Conservation (phyloP, 2,888 invertebrate species). For the Acleris emargana region DNA sequence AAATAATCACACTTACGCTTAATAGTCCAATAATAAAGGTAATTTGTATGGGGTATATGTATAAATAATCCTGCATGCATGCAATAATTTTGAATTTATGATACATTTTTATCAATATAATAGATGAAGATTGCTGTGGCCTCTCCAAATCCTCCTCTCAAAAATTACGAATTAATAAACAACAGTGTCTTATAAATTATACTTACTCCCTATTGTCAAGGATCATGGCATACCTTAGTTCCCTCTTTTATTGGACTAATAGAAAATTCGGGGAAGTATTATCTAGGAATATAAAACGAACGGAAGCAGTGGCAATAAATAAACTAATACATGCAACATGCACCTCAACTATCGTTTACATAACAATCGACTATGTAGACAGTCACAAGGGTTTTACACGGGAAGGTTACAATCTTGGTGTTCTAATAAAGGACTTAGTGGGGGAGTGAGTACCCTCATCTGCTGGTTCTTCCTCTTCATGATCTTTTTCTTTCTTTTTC, state of each 20-base stretch:
- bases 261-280: background rate
- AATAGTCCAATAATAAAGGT: too few species aligned
- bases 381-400: constrained; percentile 6
- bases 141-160: too few species aligned
- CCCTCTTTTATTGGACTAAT: background rate
- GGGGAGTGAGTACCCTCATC: constrained; percentile 72
- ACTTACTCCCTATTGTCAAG: too few species aligned
- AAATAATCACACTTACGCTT: too few species aligned
- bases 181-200: too few species aligned
- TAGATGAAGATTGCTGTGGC: too few species aligned
- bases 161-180: too few species aligned
- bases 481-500: constrained; percentile 85
- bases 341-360: constrained; percentile 35
- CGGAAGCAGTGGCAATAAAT: constrained; percentile 11
- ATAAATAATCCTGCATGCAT: too few species aligned
- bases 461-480: constrained; percentile 72
- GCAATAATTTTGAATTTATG: too few species aligned
- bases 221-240: too few species aligned
- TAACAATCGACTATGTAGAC: constrained; percentile 15
- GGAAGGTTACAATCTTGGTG: constrained; percentile 19
- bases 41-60: too few species aligned
- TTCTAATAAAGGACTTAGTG: constrained; percentile 35
- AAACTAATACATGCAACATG: constrained; percentile 56
- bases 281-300: background rate
- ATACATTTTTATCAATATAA: too few species aligned